phyloP scores from a whole-genome alignment of 2,888 invertebrate species.

The Agrotis ipsilon region DNA sequence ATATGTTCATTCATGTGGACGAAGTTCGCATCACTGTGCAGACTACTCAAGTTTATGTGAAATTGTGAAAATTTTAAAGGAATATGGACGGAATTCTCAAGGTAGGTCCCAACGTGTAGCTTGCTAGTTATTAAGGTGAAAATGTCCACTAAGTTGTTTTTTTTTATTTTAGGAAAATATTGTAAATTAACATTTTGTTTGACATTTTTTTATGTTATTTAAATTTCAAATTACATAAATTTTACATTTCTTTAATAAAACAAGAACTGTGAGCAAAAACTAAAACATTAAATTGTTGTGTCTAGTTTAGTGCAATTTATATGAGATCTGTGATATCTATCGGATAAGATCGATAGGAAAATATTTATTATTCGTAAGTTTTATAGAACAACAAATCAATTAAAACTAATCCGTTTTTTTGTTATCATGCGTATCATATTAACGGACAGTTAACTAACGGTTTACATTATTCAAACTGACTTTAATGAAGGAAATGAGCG shows the following conservation, averaged over 20 bases:
- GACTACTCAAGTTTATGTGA: constrained; percentile 47
- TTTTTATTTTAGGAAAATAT: too few relatives aligned
- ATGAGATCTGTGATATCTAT: neutral
- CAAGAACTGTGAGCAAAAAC: too few relatives aligned
- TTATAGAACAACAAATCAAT: constrained; percentile 45
- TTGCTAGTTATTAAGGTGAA: neutral
- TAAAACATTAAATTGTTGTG: too few relatives aligned
- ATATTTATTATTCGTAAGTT: constrained; percentile 19
- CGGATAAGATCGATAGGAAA: neutral
- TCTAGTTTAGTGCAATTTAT: too few relatives aligned
- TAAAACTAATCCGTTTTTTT: constrained; percentile 39
- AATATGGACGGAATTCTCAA: constrained; percentile 64
- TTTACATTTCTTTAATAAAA: neutral
- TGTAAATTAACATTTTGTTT: too few relatives aligned
- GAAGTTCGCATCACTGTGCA: constrained; percentile 55
- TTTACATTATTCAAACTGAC: constrained; percentile 70
- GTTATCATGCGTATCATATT: constrained; percentile 35
- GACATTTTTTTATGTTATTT: too few relatives aligned
- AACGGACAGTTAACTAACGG: constrained; percentile 64
- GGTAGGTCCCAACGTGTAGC: constrained; percentile 48
- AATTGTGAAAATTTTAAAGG: constrained; percentile 46
- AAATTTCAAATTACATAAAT: neutral
- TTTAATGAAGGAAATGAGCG: constrained; percentile 60
- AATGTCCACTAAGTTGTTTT: neutral
- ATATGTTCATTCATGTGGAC: constrained; percentile 75